phyloP scores from a whole-genome alignment of 2,888 invertebrate species.

The Mantis religiosa region DNA sequence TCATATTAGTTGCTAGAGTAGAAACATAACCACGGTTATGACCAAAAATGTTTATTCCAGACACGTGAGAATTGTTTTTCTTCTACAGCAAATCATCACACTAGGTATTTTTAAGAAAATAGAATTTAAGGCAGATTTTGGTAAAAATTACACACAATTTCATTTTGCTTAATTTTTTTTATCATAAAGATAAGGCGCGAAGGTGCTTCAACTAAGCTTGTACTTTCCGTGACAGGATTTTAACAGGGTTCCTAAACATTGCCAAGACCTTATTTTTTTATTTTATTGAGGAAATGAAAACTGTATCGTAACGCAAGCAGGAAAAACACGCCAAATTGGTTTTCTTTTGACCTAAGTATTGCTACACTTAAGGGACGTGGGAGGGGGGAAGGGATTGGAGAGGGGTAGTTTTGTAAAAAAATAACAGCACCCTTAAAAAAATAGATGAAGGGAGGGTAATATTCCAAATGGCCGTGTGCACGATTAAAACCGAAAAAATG shows the following conservation, averaged over 20 bases:
- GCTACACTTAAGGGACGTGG: conserved; percentile 12
- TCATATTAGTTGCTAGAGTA: conserved; percentile 25
- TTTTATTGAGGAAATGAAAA: conserved; percentile 8
- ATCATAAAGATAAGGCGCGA: conserved; percentile 66
- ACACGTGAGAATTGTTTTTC: conserved; percentile 33
- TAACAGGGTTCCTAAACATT: conserved; percentile 56
- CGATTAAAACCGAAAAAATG: background rate
- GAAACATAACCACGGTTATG: conserved; percentile 13
- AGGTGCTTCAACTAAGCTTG: conserved; percentile 69
- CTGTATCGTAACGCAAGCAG: conserved; percentile 17
- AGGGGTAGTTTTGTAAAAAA: conserved; percentile 19
- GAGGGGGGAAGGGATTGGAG: conserved; percentile 10
- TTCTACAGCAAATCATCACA: conserved; percentile 33
- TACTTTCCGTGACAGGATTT: conserved; percentile 54
- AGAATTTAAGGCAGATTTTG: conserved; percentile 67
- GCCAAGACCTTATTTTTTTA: conserved; percentile 38
- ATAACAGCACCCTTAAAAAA: conserved; percentile 32
- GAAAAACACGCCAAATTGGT: conserved; percentile 20
- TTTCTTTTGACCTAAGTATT: conserved; percentile 23
- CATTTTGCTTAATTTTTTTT: conserved; percentile 43
- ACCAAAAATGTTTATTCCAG: conserved; percentile 22
- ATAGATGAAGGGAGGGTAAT: conserved; percentile 21
- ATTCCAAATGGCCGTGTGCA: conserved; percentile 31
- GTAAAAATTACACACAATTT: conserved; percentile 55
- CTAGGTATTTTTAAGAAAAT: conserved; percentile 50